Conservation (phyloP, 2,797 vertebrate species). For the Siniperca obscura region DNA sequence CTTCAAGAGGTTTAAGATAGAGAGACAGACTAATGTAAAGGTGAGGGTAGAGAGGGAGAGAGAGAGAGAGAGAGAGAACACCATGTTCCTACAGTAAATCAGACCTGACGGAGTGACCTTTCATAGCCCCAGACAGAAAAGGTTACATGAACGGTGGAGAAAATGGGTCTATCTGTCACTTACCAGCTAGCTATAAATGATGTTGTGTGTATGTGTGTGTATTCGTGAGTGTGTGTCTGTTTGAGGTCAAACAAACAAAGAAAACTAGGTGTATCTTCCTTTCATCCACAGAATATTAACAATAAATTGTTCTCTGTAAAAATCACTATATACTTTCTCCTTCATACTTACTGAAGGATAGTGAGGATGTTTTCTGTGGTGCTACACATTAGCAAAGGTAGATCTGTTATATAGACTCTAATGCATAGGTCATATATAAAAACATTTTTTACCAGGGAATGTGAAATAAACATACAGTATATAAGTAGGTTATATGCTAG, state of each 20-base stretch:
- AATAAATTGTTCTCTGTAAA: conserved; percentile 20
- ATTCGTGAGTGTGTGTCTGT: conserved; percentile 26
- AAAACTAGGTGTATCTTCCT: conserved; percentile 39
- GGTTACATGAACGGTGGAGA: conserved; percentile 74
- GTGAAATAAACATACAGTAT: conserved; percentile 14
- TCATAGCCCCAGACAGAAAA: conserved; percentile 81
- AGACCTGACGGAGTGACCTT: conserved; percentile 82
- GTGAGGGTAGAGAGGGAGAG: not conserved
- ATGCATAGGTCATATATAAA: conserved; percentile 8
- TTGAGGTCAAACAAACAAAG: conserved; percentile 46
- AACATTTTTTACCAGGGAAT: not conserved
- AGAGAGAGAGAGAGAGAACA: not conserved
- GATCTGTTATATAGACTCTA: conserved; percentile 3
- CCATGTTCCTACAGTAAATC: conserved; percentile 74
- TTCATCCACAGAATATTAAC: conserved; percentile 44
- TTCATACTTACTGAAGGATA: conserved; percentile 18
- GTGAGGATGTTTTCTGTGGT: conserved; percentile 9
- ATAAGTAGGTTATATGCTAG: not conserved
- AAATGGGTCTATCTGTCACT: conserved; percentile 79
- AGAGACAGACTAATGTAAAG: conserved; percentile 32
- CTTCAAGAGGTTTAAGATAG: conserved; percentile 31
- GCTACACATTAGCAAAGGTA: conserved; percentile 7
- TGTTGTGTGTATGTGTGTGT: conserved; percentile 12
- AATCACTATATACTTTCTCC: conserved; percentile 14
- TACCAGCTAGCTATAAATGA: conserved; percentile 71